Percentiles rank a stretch among this genome's conserved stretches.
phyloP scores from a whole-genome alignment of 2,797 vertebrate species.

The Zenarchopterus dispar region DNA sequence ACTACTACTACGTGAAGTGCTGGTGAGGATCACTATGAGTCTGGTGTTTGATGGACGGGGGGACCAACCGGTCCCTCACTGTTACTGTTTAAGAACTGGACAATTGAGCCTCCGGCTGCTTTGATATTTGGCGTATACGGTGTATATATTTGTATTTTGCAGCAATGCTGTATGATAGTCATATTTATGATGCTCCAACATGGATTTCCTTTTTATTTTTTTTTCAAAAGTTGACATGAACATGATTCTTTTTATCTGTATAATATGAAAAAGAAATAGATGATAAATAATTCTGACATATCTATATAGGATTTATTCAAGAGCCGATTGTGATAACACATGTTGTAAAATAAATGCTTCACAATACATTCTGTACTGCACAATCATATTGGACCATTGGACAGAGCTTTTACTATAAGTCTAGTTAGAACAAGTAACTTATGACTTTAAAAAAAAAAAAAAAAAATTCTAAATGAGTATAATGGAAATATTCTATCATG shows the following conservation, averaged over 20 bases:
- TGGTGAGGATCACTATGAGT: conserved; percentile 9
- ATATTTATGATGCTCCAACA: conserved; percentile 62
- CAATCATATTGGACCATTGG: conserved; percentile 27
- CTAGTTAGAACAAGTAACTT: conserved; percentile 44
- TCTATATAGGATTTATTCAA: conserved; percentile 33
- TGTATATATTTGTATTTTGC: conserved; percentile 64
- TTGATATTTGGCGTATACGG: conserved; percentile 50
- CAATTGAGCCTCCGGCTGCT: conserved; percentile 41
- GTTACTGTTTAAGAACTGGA: conserved; percentile 45
- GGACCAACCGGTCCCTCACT: conserved; percentile 24
- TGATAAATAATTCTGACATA: conserved; percentile 27
- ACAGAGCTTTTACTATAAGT: conserved; percentile 44
- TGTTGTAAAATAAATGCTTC: conserved; percentile 34
- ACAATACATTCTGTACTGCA: conserved; percentile 23
- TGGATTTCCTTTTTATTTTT: conserved; percentile 16
- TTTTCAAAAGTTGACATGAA: conserved; percentile 26
- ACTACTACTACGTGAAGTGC: conserved; percentile 22
- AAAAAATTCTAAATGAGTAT: conserved; percentile 34
- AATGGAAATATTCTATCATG: conserved; percentile 29
- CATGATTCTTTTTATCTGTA: conserved; percentile 27
- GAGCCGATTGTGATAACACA: conserved; percentile 32
- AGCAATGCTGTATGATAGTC: conserved; percentile 56
- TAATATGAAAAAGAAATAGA: conserved; percentile 29
- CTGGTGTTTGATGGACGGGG: conserved; percentile 15
- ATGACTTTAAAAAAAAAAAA: conserved; percentile 3